Evolutionary conservation across 2,888 invertebrate species (phyloP).

Genomic region (Corythucha ciliata): DNA sequence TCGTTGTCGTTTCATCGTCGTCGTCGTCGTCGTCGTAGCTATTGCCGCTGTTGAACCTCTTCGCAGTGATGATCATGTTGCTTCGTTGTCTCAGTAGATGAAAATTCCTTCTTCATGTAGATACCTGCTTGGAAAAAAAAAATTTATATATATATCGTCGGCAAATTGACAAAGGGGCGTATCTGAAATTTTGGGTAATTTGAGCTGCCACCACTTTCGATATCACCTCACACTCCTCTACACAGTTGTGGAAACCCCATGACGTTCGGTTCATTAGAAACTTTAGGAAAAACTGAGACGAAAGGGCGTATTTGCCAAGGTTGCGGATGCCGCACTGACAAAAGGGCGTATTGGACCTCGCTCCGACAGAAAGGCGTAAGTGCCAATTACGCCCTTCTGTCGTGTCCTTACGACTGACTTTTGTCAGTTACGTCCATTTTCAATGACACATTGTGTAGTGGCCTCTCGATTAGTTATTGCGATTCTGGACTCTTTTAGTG

Average conservation of each 20-base stretch:
- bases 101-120: too few species aligned
- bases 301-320: too few species aligned
- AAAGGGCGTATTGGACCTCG: conserved; percentile 8
- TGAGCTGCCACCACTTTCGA: conserved; percentile 1
- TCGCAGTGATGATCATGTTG: too few species aligned
- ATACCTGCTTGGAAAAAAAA: neutral
- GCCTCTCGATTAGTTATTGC: neutral
- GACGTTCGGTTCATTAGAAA: neutral
- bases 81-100: too few species aligned
- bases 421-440: neutral
- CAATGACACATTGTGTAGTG: neutral
- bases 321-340: too few species aligned
- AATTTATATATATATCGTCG: neutral
- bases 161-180: conserved; percentile 6
- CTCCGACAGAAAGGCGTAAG: conserved; percentile 8
- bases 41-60: too few species aligned
- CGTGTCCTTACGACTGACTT: conserved; percentile 4
- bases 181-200: conserved; percentile 2
- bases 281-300: neutral
- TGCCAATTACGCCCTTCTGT: conserved; percentile 11
- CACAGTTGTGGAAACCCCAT: conserved; percentile 3
- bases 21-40: too few species aligned
- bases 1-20: too few species aligned
- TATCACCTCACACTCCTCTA: conserved; percentile 3
- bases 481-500: neutral